Evolutionary conservation across 2,888 invertebrate genomes (phyloP).

Genomic region (Masnerella sp.): DNA sequence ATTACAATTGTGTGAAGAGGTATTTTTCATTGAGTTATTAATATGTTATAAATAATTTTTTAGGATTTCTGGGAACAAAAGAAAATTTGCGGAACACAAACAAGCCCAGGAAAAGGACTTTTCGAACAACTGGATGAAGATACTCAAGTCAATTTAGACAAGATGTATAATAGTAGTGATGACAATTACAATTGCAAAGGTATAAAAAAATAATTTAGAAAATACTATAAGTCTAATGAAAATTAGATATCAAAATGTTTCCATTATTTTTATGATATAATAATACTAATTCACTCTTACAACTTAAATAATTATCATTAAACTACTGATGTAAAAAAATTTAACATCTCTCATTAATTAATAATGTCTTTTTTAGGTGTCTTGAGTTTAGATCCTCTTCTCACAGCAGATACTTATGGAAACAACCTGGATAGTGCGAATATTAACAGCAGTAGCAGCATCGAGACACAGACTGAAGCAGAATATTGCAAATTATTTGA

Average conservation of each 20-base stretch:
- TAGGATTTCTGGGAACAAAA: slow-evolving; percentile 76
- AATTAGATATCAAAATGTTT: no score
- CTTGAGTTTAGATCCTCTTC: slow-evolving; percentile 72
- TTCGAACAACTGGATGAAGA: slow-evolving; percentile 71
- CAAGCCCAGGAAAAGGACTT: slow-evolving; percentile 72
- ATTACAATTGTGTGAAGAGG: no score
- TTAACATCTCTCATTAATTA: slow-evolving; percentile 34
- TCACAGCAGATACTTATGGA: slow-evolving; percentile 72
- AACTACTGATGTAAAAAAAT: no score
- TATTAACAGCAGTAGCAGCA: slow-evolving; percentile 69
- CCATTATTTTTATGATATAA: no score
- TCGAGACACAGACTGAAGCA: slow-evolving; percentile 76
- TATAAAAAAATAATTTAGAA: slow-evolving; percentile 36
- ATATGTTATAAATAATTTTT: no score
- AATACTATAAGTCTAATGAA: no score
- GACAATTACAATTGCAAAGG: slow-evolving; percentile 64
- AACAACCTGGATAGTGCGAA: slow-evolving; percentile 62
- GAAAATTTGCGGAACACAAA: slow-evolving; percentile 75
- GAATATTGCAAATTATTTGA: slow-evolving; percentile 70
- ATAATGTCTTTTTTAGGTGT: slow-evolving; percentile 58
- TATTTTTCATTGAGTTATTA: no score
- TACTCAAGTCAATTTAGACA: slow-evolving; percentile 69
- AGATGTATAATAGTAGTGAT: slow-evolving; percentile 65
- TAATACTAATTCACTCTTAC: no score
- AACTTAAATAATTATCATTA: no score